These are phyloP conservation scores for Potamarius usumacintae DNA, from an alignment of 2,113 vertebrate species.

Conservation along the genomic window DNA sequence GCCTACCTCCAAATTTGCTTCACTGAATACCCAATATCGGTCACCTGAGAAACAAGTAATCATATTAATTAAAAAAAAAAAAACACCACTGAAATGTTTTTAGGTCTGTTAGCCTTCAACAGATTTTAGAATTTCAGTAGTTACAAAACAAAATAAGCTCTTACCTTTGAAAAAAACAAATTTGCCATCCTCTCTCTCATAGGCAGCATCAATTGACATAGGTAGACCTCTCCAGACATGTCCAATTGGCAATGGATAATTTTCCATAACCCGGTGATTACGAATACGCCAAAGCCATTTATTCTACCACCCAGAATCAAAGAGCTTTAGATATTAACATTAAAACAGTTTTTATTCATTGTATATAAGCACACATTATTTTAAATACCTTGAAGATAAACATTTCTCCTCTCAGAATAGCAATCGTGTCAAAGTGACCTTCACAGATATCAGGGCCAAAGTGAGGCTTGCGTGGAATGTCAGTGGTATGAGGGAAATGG, in stretches of 20 bases:
- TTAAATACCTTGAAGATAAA: constrained; percentile 86
- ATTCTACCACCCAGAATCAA: constrained; percentile 59
- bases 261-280: constrained; percentile 82
- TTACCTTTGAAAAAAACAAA: constrained; percentile 92
- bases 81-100: background rate
- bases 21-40: constrained; percentile 85
- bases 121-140: background rate
- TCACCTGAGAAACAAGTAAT: constrained; percentile 71
- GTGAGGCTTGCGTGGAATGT: constrained; percentile 66
- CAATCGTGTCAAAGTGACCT: constrained; percentile 87
- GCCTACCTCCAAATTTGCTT: constrained; percentile 78
- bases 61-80: background rate
- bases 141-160: background rate
- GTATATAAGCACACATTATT: background rate
- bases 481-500: constrained; percentile 58
- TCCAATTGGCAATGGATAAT: constrained; percentile 88
- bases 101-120: background rate
- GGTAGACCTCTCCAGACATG: constrained; percentile 89
- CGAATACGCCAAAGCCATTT: constrained; percentile 91
- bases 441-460: constrained; percentile 85
- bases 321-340: background rate
- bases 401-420: constrained; percentile 86
- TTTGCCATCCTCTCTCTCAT: constrained; percentile 87
- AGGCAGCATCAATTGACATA: constrained; percentile 78
- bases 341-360: background rate